Conservation (phyloP, 2,797 vertebrate species). For the Rhinatrema bivittatum region DNA sequence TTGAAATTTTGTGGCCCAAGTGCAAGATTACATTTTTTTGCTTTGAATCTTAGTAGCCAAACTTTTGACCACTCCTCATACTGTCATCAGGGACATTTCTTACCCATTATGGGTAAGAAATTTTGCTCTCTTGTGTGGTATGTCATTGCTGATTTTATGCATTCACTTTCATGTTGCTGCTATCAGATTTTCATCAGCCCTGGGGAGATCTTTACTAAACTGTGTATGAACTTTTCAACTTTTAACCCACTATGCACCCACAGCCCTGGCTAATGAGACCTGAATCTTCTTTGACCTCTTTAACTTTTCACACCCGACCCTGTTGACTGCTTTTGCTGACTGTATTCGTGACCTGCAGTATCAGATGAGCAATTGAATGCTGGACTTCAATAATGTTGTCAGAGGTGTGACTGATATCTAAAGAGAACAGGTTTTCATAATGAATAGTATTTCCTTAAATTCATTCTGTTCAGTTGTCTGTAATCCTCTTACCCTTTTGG, state of each 20-base stretch:
- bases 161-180: slow-evolving; percentile 25
- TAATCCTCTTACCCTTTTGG: slow-evolving; percentile 52
- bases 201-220: slow-evolving; percentile 28
- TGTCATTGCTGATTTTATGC: slow-evolving; percentile 28
- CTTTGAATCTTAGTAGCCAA: too few relatives aligned
- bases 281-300: slow-evolving; percentile 42
- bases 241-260: slow-evolving; percentile 41
- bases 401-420: slow-evolving; percentile 29
- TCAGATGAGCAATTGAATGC: slow-evolving; percentile 15
- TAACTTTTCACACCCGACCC: slow-evolving; percentile 28
- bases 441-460: slow-evolving; percentile 60
- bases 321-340: slow-evolving; percentile 1
- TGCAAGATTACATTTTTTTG: too few relatives aligned
- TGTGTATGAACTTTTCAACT: slow-evolving; percentile 60
- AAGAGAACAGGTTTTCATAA: slow-evolving; percentile 50
- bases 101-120: too few relatives aligned
- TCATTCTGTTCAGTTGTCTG: slow-evolving; percentile 55
- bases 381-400: slow-evolving; percentile 28
- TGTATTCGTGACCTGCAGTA: slow-evolving; percentile 16
- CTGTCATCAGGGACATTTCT: too few relatives aligned
- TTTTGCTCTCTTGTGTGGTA: slow-evolving; percentile 13
- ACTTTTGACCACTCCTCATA: too few relatives aligned
- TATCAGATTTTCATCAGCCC: slow-evolving; percentile 26
- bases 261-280: slow-evolving; percentile 28
- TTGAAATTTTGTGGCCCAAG: too few relatives aligned